Percentiles rank a stretch among this genome's conserved stretches.
Evolutionary conservation across 2,113 vertebrate genomes (phyloP).

Genomic region (Ciconia maguari): DNA sequence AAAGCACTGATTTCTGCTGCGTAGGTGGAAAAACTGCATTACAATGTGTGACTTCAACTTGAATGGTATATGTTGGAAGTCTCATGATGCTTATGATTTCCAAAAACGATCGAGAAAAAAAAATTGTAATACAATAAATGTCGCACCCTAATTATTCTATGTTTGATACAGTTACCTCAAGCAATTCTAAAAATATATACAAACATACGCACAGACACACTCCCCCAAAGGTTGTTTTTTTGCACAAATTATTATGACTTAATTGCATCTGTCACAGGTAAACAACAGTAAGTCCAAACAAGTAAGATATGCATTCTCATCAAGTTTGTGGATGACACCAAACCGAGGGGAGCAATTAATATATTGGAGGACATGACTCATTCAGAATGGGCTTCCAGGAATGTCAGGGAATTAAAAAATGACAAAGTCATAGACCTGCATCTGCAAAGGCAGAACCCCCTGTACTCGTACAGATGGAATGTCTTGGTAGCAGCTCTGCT

Average conservation of each 20-base stretch:
- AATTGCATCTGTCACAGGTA: background rate
- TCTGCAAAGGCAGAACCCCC: background rate
- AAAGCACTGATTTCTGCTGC: background rate
- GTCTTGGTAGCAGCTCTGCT: background rate
- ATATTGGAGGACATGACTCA: background rate
- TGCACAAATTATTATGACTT: background rate
- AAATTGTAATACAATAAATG: background rate
- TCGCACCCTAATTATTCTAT: background rate
- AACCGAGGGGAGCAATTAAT: background rate
- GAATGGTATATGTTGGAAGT: background rate
- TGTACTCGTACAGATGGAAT: background rate
- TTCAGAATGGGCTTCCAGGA: background rate
- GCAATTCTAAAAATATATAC: background rate
- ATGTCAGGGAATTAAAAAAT: background rate
- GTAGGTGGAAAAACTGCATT: background rate
- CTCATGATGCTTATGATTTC: background rate
- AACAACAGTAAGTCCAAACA: background rate
- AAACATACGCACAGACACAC: background rate
- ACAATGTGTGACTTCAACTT: background rate
- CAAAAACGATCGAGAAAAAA: background rate
- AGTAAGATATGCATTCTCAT: background rate
- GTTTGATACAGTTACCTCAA: background rate
- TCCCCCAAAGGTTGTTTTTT: background rate
- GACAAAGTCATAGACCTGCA: background rate
- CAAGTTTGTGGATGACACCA: background rate